Percentiles rank a stretch among this genome's conserved stretches.
These are phyloP conservation scores for Pluvianellus socialis DNA, from an alignment of 2,113 vertebrate species.

Conservation along the genomic window DNA sequence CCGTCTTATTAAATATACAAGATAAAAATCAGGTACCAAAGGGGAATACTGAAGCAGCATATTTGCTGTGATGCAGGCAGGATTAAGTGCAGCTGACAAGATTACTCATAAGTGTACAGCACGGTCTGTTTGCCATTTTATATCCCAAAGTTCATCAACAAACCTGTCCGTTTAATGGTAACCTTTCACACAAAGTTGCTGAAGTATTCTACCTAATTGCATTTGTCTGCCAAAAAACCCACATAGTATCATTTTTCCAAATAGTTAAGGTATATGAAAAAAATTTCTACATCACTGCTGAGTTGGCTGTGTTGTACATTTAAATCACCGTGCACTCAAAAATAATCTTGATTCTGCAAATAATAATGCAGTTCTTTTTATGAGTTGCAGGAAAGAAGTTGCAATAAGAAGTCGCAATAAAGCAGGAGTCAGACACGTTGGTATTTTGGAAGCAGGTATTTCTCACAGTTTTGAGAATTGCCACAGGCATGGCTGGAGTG, in stretches of 20 bases:
- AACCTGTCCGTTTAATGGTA: neutral
- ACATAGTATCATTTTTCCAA: neutral
- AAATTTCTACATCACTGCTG: neutral
- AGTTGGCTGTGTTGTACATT: neutral
- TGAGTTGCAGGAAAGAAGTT: neutral
- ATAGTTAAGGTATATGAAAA: neutral
- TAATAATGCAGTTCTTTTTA: neutral
- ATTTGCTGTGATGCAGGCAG: neutral
- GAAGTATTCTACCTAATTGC: neutral
- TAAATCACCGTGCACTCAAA: neutral
- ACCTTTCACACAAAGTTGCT: neutral
- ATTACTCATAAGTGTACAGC: neutral
- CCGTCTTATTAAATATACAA: neutral
- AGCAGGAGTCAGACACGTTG: neutral
- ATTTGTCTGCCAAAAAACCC: neutral
- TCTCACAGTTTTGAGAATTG: slow-evolving; percentile 72
- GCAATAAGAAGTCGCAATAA: too few relatives aligned
- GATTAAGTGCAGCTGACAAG: neutral
- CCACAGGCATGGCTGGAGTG: neutral
- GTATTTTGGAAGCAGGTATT: slow-evolving; percentile 64
- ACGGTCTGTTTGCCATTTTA: fast-evolving
- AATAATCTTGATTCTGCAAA: neutral
- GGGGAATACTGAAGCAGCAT: neutral
- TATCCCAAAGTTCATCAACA: neutral
- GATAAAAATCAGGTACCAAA: neutral